Evolutionary conservation across 2,888 invertebrate species (phyloP), one percentile per base, ranked within the genome.

Genomic region (Xanthostigma xanthostigma): DNA sequence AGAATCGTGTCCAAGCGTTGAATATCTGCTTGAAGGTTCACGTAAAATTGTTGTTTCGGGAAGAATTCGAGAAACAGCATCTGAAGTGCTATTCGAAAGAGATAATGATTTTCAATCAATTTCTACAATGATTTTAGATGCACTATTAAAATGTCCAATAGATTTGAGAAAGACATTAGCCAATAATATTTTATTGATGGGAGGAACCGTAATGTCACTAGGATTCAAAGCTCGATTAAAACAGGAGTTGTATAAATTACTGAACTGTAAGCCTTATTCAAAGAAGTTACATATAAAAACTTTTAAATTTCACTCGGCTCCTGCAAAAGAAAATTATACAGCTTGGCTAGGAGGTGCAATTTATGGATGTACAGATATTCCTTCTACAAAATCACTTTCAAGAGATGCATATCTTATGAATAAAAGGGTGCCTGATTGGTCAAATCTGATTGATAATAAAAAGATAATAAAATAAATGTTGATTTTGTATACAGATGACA

Each of bases 321-420:
- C 91, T 12, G 79, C 84, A 36, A 82, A 84, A 62, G 79, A 80
- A 49, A 94, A 92, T 70, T 84, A 81, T 60, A 78, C 79, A 10
- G 81, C 86, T 38, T 96, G 95, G 94, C 69, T 89, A 34, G 94
- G 94, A 64, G 85, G 83, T 48, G 79, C 87, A 9, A 77, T 89
- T 54, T 83, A 85, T 62, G 85, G 86, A 42, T 79, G 83, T 36
- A 81, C 86, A 2, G 85, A 86, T 59, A 74, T 84, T 51, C 68
- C 88, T 36, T 73, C 76, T 36, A 74, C 78, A 48, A 75, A 84
- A 41, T 85, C 84, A 10, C 63, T 89, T 41, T 73, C 81, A 0
- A 79, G 84, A 55, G 93, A 94, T 58, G 70, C 69, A 46, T 94
- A 84, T 69, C 68, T 80, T 51, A 78, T 79, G 58, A 70, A 72